Evolutionary conservation across 2,113 vertebrate species (phyloP).

Genomic region (Nibea coibor): DNA sequence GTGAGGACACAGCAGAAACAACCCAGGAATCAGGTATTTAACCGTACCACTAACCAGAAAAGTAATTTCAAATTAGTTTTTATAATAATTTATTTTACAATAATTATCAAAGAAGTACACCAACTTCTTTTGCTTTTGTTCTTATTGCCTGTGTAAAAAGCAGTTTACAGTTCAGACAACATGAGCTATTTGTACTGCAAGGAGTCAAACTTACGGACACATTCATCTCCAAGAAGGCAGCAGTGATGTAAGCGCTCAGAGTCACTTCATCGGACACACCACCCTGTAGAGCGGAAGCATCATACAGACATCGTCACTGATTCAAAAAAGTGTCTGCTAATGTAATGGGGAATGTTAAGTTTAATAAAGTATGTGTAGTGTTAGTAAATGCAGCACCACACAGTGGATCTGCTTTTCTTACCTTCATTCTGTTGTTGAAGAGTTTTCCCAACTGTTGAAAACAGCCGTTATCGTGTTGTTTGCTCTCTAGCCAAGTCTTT

Average conservation of each 20-base stretch:
- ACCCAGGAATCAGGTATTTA: too few relatives aligned
- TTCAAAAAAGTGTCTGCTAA: neutral
- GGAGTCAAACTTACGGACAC: slow-evolving; percentile 54
- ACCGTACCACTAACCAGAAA: too few relatives aligned
- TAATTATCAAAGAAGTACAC: too few relatives aligned
- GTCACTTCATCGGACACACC: slow-evolving; percentile 86
- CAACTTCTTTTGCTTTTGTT: neutral
- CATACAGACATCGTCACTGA: neutral
- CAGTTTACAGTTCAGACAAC: neutral
- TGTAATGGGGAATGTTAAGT: too few relatives aligned
- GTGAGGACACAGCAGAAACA: too few relatives aligned
- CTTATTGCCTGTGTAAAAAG: neutral
- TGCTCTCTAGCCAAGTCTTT: slow-evolving; percentile 78
- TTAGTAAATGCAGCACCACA: too few relatives aligned
- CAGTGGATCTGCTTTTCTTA: slow-evolving; percentile 37
- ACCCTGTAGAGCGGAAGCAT: slow-evolving; percentile 75
- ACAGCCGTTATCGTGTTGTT: slow-evolving; percentile 83
- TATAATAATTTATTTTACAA: too few relatives aligned
- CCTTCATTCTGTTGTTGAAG: slow-evolving; percentile 87
- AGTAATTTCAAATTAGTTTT: too few relatives aligned
- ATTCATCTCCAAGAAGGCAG: slow-evolving; percentile 81
- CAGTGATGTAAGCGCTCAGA: slow-evolving; percentile 84
- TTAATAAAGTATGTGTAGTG: neutral
- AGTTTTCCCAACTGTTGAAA: slow-evolving; percentile 82
- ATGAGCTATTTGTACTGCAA: neutral